A percentile compares a stretch with the other conserved stretches of the same genome.
Conservation (phyloP, 2,888 invertebrate genomes). For the Rapana venosa region DNA sequence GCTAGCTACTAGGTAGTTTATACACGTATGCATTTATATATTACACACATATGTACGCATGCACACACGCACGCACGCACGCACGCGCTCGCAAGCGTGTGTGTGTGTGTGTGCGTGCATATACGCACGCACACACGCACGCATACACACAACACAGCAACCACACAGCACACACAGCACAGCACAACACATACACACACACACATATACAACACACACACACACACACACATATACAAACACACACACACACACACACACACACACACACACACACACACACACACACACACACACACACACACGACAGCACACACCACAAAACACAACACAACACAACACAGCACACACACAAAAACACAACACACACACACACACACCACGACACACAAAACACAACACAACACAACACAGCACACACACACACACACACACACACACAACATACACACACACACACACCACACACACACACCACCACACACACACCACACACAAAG, state of each 20-base stretch:
- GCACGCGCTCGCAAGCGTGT: not conserved
- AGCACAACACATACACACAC: not conserved
- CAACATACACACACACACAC: conserved; percentile 4
- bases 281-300: not conserved
- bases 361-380: no score
- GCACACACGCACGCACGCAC: not conserved
- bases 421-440: not conserved
- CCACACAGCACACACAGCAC: not conserved
- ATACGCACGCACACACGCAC: conserved; percentile 11
- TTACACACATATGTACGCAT: not conserved
- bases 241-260: conserved; percentile 22
- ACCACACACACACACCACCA: not conserved
- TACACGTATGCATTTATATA: not conserved
- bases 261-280: not conserved
- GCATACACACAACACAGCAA: not conserved
- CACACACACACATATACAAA: not conserved
- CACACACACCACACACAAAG: not conserved
- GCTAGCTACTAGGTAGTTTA: not conserved
- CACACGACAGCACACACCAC: not conserved
- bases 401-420: no score
- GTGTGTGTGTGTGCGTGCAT: not conserved
- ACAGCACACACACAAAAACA: no score
- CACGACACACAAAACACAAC: no score
- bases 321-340: no score
- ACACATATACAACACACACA: not conserved